Evolutionary conservation across 1,140 invertebrate genomes (phyloP), one percentile per base, ranked within the genome.

Genomic region (Parasteatoda tepidariorum): DNA sequence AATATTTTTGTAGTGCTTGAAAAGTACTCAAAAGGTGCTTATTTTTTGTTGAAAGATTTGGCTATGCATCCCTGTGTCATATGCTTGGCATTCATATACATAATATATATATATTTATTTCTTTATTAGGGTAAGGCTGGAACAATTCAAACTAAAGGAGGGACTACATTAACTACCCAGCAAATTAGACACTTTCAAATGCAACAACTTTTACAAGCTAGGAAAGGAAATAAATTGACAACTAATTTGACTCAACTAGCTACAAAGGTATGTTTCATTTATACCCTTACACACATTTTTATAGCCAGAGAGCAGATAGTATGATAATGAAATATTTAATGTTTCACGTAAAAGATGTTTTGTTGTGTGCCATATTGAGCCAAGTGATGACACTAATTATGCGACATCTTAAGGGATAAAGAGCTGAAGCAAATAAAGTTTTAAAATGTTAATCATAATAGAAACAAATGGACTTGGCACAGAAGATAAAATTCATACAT

Each of bases 131-230:
- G 85, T 59, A 85, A 83, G 71, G 71, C 57, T 62, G 59, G 75
- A 67, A 48, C 55, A 64, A 31, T 79, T 59, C 48, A 66, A 48
- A 84, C 86, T 26, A 85, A 90, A 34, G 85, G 84, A 86, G 89
- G 89, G 83, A 89, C 84, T 0, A 89, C 92, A 74, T 89, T 92
- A 0, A 92, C 91, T 30, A 89, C 90, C 4, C 91, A 93, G 85
- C 93, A 94, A 85, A 90, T 94, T 48, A 89, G 93, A 3, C 92
- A 94, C 38, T 85, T 94, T 59, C 91, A 93, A n/a, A 86, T 94
- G 31, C 93, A 93, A 75, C 92, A 93, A 68, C 85, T 93, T 0
- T 48, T 15, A 7, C 81, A 73, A 55, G 81, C 68, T 5, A 24
- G 81, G 18, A 83, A 83, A 62, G 70, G 81, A 9, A 33, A 0